A percentile compares a stretch with the other conserved stretches of the same genome.
Conservation (phyloP, 2,888 invertebrate species). For the Sepiola atlantica region DNA sequence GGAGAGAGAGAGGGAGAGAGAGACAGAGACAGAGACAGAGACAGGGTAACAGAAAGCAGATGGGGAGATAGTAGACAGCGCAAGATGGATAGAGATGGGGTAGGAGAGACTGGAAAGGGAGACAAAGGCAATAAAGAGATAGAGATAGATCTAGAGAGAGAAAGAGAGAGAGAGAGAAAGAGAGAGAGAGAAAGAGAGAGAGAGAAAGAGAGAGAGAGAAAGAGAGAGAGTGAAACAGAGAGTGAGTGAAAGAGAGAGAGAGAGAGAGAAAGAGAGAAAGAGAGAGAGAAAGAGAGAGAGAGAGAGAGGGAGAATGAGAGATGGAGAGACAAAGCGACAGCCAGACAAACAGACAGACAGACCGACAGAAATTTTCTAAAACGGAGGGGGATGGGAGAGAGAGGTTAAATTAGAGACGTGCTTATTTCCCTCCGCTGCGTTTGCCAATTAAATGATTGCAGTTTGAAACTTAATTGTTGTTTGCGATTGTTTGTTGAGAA, state of each 20-base stretch:
- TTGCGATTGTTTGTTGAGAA: not conserved
- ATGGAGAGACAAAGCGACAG: no score
- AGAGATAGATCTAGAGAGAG: no score
- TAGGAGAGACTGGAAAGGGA: no score
- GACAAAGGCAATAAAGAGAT: no score
- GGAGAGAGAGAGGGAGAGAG: no score
- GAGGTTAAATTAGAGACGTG: not conserved
- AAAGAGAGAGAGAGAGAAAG: not conserved
- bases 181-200: no score
- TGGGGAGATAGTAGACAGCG: no score
- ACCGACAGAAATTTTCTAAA: not conserved
- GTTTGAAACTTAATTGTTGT: not conserved
- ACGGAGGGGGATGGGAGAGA: not conserved
- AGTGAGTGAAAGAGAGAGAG: not conserved
- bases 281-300: not conserved
- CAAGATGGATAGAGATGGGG: no score
- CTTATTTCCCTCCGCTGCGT: not conserved
- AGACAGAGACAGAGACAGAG: no score
- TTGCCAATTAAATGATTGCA: not conserved
- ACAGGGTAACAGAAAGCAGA: no score
- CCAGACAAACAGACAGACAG: fast-evolving
- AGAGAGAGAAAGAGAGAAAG: not conserved
- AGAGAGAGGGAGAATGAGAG: not conserved
- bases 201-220: not conserved
- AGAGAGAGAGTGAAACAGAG: not conserved